Percentiles rank a stretch among this genome's conserved stretches.
Evolutionary conservation across 2,888 invertebrate species (phyloP).

Genomic region (Pammene fasciana): DNA sequence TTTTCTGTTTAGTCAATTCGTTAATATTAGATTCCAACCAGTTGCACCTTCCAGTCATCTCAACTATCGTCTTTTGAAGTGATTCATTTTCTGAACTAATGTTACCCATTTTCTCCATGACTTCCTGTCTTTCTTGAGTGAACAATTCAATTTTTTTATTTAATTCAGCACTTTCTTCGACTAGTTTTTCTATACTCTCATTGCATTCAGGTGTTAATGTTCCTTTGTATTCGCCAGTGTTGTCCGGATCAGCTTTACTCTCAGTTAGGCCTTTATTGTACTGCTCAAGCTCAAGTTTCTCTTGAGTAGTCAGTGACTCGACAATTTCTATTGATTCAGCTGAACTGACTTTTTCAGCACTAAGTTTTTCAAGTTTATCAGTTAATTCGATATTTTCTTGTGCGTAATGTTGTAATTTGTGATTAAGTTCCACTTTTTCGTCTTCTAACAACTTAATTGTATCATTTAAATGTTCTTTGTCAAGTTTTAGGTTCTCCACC

Average conservation of each 20-base stretch:
- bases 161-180: constrained; percentile 86
- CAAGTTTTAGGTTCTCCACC: constrained; percentile 75
- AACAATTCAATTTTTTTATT: constrained; percentile 87
- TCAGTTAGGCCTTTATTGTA: constrained; percentile 83
- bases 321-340: constrained; percentile 91
- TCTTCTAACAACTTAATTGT: constrained; percentile 82
- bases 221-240: constrained; percentile 51
- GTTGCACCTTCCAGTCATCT: constrained; percentile 79
- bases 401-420: constrained; percentile 86
- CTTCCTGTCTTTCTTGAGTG: constrained; percentile 86
- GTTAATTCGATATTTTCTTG: constrained; percentile 89
- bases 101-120: constrained; percentile 86
- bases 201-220: constrained; percentile 62
- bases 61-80: constrained; percentile 76
- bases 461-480: constrained; percentile 80
- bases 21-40: constrained; percentile 72
- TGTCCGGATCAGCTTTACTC: constrained; percentile 52
- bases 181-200: constrained; percentile 83
- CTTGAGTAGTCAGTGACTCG: constrained; percentile 87
- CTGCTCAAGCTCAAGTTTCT: constrained; percentile 87
- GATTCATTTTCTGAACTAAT: constrained; percentile 85
- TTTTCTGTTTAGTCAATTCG: constrained; percentile 74
- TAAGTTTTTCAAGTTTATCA: constrained; percentile 88
- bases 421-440: constrained; percentile 84
- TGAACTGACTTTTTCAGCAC: constrained; percentile 88